Evolutionary conservation across 2,113 vertebrate species (phyloP).

Genomic region (Halichoeres trimaculatus): DNA sequence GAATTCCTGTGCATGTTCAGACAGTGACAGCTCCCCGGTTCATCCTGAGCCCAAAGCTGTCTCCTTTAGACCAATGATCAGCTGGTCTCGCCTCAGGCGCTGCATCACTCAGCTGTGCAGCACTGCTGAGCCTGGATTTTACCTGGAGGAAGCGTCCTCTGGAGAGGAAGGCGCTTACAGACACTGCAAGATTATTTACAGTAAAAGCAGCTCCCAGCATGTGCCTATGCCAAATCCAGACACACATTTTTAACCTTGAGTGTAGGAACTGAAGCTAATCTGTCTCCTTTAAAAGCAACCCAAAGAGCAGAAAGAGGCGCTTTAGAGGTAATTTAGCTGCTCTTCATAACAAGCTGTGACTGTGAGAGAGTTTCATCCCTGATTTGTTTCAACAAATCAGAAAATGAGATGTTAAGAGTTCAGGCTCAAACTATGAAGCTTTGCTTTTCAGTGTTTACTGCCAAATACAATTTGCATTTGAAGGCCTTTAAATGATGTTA

Average conservation of each 20-base stretch:
- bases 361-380: background rate
- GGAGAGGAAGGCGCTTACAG: slow-evolving; percentile 25
- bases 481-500: background rate
- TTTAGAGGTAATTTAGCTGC: slow-evolving; percentile 10
- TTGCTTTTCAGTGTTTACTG: background rate
- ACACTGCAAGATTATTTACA: background rate
- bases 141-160: slow-evolving; percentile 52
- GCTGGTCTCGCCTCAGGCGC: slow-evolving; percentile 34
- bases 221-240: slow-evolving; percentile 6
- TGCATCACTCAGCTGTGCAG: slow-evolving; percentile 34
- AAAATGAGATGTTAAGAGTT: slow-evolving; percentile 9
- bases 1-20: slow-evolving; percentile 32
- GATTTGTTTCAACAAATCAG: slow-evolving; percentile 2
- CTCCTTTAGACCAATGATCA: slow-evolving; percentile 36
- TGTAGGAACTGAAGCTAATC: background rate
- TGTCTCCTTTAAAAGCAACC: slow-evolving; percentile 5
- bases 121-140: slow-evolving; percentile 47
- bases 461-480: background rate
- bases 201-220: background rate
- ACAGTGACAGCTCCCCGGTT: slow-evolving; percentile 7
- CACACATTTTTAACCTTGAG: background rate
- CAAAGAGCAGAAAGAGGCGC: slow-evolving; percentile 12
- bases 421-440: background rate
- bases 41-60: slow-evolving; percentile 8
- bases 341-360: background rate